A percentile compares a stretch with the other conserved stretches of the same genome.
Conservation (phyloP, 2,888 invertebrate species). For the Eilema griseolum region DNA sequence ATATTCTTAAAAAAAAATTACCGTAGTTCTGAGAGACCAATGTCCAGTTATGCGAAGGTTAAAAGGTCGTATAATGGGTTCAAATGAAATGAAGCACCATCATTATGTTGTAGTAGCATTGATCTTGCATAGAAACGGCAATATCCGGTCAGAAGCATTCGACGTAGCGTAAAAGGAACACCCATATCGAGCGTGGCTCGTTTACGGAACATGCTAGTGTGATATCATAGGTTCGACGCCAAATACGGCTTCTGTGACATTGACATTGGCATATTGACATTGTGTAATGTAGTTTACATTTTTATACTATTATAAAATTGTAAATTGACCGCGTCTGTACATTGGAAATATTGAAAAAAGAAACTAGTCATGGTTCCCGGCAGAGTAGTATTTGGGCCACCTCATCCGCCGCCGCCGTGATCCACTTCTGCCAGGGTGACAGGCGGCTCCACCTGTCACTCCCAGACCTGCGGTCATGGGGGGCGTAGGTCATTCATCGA, state of each 20-base stretch:
- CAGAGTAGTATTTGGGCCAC: too few relatives aligned
- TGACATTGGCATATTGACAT: constrained; percentile 10
- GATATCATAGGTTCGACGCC: constrained; percentile 1
- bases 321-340: too few relatives aligned
- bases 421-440: too few relatives aligned
- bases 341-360: too few relatives aligned
- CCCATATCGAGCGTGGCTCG: constrained; percentile 8
- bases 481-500: too few relatives aligned
- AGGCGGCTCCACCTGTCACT: too few relatives aligned
- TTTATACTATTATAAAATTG: too few relatives aligned
- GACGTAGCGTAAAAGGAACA: constrained; percentile 1
- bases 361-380: too few relatives aligned
- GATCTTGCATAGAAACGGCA: background rate
- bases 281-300: constrained; percentile 6
- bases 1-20: too few relatives aligned
- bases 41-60: too few relatives aligned
- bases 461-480: too few relatives aligned
- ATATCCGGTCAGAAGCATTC: constrained; percentile 16
- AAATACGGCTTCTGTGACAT: constrained; percentile 12
- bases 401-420: too few relatives aligned
- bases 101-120: background rate
- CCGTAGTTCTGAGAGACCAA: background rate
- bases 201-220: constrained; percentile 16
- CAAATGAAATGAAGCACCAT: background rate
- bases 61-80: background rate